Evolutionary conservation across 1,140 invertebrate genomes (phyloP).

Genomic region (Arctopsyche grandis): DNA sequence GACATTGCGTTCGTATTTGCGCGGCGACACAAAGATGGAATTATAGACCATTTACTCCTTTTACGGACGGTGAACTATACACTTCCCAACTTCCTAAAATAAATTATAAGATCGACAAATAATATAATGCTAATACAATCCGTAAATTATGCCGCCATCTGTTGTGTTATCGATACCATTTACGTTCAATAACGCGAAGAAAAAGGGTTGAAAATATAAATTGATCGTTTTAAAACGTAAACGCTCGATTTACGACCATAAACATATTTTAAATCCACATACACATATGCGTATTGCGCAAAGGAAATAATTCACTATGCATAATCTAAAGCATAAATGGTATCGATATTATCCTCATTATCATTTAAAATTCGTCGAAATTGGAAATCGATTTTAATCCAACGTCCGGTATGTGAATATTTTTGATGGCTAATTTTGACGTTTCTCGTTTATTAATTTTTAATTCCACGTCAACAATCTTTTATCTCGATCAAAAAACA

Average conservation of each 20-base stretch:
- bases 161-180: neutral
- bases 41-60: neutral
- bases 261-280: neutral
- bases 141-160: neutral
- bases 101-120: neutral
- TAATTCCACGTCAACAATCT: too few species aligned
- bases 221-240: neutral
- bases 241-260: neutral
- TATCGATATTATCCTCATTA: too few species aligned
- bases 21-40: neutral
- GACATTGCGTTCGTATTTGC: neutral
- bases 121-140: neutral
- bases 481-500: too few species aligned
- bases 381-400: too few species aligned
- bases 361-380: too few species aligned
- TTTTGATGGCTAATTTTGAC: too few species aligned
- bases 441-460: too few species aligned
- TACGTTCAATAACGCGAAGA: slow-evolving; percentile 1
- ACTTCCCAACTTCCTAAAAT: neutral
- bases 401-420: too few species aligned
- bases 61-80: neutral
- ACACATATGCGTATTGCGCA: too few species aligned
- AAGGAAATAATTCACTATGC: too few species aligned
- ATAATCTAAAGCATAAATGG: too few species aligned
- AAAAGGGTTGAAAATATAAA: neutral